phyloP scores from a whole-genome alignment of 1,140 invertebrate species.

The Muscidifurax raptorellus region DNA sequence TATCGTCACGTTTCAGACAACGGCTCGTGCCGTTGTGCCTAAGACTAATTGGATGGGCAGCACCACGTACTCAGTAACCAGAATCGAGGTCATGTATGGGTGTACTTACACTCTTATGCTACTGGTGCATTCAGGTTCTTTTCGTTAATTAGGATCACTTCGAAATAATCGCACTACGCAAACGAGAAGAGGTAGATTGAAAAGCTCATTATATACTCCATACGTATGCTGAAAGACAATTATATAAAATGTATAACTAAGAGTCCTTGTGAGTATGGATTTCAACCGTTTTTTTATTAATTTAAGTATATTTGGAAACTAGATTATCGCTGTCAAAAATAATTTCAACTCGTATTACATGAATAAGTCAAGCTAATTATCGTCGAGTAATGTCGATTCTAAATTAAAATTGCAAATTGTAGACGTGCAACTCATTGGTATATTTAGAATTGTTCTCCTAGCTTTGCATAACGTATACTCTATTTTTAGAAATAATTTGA shows the following conservation, averaged over 20 bases:
- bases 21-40: not conserved
- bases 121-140: not conserved
- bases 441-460: too few relatives aligned
- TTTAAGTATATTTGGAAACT: not conserved
- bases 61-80: not conserved
- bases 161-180: not conserved
- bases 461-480: not conserved
- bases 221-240: not conserved
- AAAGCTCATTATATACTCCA: not conserved
- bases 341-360: not conserved
- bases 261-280: too few relatives aligned
- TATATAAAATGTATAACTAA: not conserved
- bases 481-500: not conserved
- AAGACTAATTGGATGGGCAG: constrained; percentile 13
- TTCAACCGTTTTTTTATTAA: too few relatives aligned
- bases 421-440: not conserved
- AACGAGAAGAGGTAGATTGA: not conserved
- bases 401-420: not conserved
- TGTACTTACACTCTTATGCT: not conserved
- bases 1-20: constrained; percentile 13
- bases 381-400: not conserved
- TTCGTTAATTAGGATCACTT: constrained; percentile 16
- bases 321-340: not conserved
- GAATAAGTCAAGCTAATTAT: not conserved
- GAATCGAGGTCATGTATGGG: constrained; percentile 5